Evolutionary conservation across 2,888 invertebrate species (phyloP), one percentile per base, ranked within the genome.

Genomic region (Agrotis ipsilon): DNA sequence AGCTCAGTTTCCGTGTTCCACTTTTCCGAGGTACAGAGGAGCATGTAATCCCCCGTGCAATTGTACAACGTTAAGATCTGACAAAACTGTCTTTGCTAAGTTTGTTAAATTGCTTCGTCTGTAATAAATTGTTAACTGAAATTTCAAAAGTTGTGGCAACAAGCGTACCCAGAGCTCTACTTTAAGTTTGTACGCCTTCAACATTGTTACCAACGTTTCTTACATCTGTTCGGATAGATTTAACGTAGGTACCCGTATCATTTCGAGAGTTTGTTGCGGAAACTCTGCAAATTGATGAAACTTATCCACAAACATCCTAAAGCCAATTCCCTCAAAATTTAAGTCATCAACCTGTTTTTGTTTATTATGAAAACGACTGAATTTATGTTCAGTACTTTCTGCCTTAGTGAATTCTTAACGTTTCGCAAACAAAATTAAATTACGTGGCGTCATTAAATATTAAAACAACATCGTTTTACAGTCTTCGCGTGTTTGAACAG

Each of bases 101-200:
- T 90, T 89, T 76, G 80, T 81, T 78, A 80, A 83, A 89, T 86
- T 87, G 75, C 85, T 83, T 79, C 79, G 67, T 68, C 68, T 75
- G 87, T 82, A 87, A 89, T 88, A 89, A 89, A 89, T 88, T 88
- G 85, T 82, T 75, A 65, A 79, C 77, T 80, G 84, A 86, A 88
- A 87, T 88, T 87, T 84, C 88, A 85, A 82, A 89, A 89, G 86
- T 89, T 87, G 77, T 62, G 68, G 71, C 78, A 81, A 80, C 81
- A 87, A 88, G 79, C 84, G 80, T 86, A 83, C 87, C 86, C 86
- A 39, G 60, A 74, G 83, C 86, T 86, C 82, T 81, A 86, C 85
- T 89, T 87, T 61, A 84, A 86, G 75, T 88, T 84, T 74, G 58
- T 32, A 52, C 69, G 72, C 75, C 76, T 84, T 75, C 54, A 68